phyloP scores from a whole-genome alignment of 2,113 vertebrate species.

The Sander lucioperca region DNA sequence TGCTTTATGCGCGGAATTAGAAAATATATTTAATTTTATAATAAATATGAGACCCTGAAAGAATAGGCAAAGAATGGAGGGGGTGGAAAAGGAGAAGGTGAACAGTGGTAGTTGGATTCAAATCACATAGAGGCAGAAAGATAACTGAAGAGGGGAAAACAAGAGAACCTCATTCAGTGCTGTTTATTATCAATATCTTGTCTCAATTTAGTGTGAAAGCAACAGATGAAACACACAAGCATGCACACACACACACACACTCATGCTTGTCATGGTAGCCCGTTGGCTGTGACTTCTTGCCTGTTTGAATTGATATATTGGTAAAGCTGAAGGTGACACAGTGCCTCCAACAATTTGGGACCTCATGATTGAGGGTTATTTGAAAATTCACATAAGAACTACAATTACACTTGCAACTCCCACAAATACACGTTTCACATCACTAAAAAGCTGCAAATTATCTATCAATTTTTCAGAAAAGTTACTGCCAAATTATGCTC shows the following conservation, averaged over 20 bases:
- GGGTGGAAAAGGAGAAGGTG: neutral
- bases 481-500: conserved; percentile 51
- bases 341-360: conserved; percentile 29
- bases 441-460: conserved; percentile 59
- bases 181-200: neutral
- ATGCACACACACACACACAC: neutral
- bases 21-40: neutral
- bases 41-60: neutral
- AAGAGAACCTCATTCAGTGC: neutral
- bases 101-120: neutral
- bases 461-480: conserved; percentile 40
- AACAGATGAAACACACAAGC: neutral
- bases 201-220: neutral
- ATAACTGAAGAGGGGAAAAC: neutral
- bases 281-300: conserved; percentile 31
- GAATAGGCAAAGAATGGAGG: neutral
- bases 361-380: conserved; percentile 52
- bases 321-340: conserved; percentile 39
- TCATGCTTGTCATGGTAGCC: conserved; percentile 25
- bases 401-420: conserved; percentile 27
- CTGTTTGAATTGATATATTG: conserved; percentile 34
- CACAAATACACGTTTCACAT: conserved; percentile 9
- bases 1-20: neutral
- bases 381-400: conserved; percentile 39
- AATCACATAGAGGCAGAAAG: neutral